These are phyloP conservation scores for Austrolebias charrua DNA, from an alignment of 2,797 vertebrate species.

Conservation along the genomic window DNA sequence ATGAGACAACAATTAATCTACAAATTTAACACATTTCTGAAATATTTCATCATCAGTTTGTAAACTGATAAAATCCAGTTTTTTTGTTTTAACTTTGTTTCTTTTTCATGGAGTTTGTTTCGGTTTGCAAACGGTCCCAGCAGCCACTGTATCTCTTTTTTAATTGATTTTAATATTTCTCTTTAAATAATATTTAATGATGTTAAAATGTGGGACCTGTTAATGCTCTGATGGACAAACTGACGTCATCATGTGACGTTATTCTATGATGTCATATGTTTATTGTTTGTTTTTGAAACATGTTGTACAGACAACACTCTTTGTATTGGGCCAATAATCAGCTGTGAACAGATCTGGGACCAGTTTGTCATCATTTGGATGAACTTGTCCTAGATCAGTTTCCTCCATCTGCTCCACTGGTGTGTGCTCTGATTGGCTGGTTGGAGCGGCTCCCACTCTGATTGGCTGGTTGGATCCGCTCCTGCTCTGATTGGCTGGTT, in stretches of 20 bases:
- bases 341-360: slow-evolving; percentile 20
- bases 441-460: too few relatives aligned
- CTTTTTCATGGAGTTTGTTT: too few relatives aligned
- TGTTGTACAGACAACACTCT: slow-evolving; percentile 28
- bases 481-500: too few relatives aligned
- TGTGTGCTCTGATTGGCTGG: too few relatives aligned
- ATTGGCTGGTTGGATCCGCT: too few relatives aligned
- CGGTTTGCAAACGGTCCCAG: too few relatives aligned
- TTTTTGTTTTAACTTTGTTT: too few relatives aligned
- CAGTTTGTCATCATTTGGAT: slow-evolving; percentile 3
- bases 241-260: slow-evolving; percentile 26
- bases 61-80: too few relatives aligned
- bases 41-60: too few relatives aligned
- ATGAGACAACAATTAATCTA: too few relatives aligned
- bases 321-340: slow-evolving; percentile 18
- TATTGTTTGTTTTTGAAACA: slow-evolving; percentile 1
- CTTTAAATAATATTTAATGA: too few relatives aligned
- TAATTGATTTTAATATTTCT: background rate
- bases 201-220: background rate
- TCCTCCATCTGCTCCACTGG: slow-evolving; percentile 3
- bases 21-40: too few relatives aligned
- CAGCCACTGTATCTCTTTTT: background rate
- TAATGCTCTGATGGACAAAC: slow-evolving; percentile 12
- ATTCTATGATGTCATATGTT: slow-evolving; percentile 19
- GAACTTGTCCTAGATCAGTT: slow-evolving; percentile 17